phyloP scores from a whole-genome alignment of 2,888 invertebrate genomes.

The Cryptus armator region DNA sequence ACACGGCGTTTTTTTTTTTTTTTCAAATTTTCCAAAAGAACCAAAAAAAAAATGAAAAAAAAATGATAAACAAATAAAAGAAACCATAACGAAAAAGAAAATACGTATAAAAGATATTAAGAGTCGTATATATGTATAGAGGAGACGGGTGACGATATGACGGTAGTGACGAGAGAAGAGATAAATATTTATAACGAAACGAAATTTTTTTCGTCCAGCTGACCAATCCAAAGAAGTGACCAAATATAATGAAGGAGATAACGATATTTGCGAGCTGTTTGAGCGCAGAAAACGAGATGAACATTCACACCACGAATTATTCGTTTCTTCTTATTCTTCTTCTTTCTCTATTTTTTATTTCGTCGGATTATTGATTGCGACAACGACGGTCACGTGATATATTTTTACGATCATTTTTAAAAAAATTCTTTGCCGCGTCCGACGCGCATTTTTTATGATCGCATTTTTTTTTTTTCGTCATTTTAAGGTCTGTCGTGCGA shows the following conservation, averaged over 20 bases:
- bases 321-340: slow-evolving; percentile 56
- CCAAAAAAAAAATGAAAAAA: slow-evolving; percentile 42
- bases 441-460: slow-evolving; percentile 48
- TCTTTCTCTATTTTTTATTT: slow-evolving; percentile 50
- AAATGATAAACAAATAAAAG: slow-evolving; percentile 18
- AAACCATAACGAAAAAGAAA: slow-evolving; percentile 29
- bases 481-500: slow-evolving; percentile 62
- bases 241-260: slow-evolving; percentile 83
- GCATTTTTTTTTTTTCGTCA: slow-evolving; percentile 61
- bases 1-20: slow-evolving; percentile 57
- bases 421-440: slow-evolving; percentile 45
- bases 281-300: slow-evolving; percentile 77
- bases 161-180: slow-evolving; percentile 57
- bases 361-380: slow-evolving; percentile 70
- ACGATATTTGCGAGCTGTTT: slow-evolving; percentile 81
- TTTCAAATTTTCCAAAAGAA: slow-evolving; percentile 54
- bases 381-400: slow-evolving; percentile 82
- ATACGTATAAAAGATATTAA: slow-evolving; percentile 50
- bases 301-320: slow-evolving; percentile 54
- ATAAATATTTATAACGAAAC: slow-evolving; percentile 70
- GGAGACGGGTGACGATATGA: not conserved
- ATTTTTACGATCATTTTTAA: slow-evolving; percentile 75
- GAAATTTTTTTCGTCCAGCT: slow-evolving; percentile 80
- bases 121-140: slow-evolving; percentile 43
- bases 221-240: slow-evolving; percentile 85